Evolutionary conservation across 1,140 invertebrate genomes (phyloP).

Genomic region (Polypedilum vanderplanki): DNA sequence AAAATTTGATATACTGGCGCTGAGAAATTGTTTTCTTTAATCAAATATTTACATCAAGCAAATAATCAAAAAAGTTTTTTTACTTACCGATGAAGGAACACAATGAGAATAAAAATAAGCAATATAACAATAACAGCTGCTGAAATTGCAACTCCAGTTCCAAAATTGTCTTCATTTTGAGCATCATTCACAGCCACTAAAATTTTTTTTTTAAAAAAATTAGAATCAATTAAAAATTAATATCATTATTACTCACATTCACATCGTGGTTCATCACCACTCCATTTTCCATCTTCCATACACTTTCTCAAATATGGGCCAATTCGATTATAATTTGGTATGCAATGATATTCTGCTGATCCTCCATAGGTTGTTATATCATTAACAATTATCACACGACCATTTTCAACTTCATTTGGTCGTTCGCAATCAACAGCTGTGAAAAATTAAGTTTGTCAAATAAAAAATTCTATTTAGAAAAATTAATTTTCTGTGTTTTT

Average conservation of each 20-base stretch:
- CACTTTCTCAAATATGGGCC: constrained; percentile 77
- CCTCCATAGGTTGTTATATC: constrained; percentile 72
- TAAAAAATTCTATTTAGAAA: not conserved
- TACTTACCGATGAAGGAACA: constrained; percentile 51
- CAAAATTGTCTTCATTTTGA: constrained; percentile 60
- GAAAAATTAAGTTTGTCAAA: constrained; percentile 35
- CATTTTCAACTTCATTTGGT: constrained; percentile 72
- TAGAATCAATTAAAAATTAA: not conserved
- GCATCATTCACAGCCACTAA: constrained; percentile 54
- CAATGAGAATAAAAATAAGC: constrained; percentile 63
- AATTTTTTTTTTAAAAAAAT: constrained; percentile 35
- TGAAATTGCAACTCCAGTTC: constrained; percentile 70
- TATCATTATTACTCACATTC: constrained; percentile 47
- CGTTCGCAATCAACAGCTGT: constrained; percentile 75
- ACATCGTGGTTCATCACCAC: constrained; percentile 71
- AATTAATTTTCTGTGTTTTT: constrained; percentile 35
- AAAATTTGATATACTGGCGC: constrained; percentile 32
- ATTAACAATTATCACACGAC: constrained; percentile 77
- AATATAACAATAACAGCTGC: constrained; percentile 69
- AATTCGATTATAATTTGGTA: constrained; percentile 72
- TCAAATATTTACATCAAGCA: not conserved
- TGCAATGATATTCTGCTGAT: constrained; percentile 79
- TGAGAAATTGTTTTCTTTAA: not conserved
- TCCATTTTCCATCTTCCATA: constrained; percentile 73
- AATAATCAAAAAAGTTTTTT: not conserved